These are phyloP conservation scores for Limnephilus marmoratus DNA, from an alignment of 2,888 invertebrate species.

Conservation along the genomic window DNA sequence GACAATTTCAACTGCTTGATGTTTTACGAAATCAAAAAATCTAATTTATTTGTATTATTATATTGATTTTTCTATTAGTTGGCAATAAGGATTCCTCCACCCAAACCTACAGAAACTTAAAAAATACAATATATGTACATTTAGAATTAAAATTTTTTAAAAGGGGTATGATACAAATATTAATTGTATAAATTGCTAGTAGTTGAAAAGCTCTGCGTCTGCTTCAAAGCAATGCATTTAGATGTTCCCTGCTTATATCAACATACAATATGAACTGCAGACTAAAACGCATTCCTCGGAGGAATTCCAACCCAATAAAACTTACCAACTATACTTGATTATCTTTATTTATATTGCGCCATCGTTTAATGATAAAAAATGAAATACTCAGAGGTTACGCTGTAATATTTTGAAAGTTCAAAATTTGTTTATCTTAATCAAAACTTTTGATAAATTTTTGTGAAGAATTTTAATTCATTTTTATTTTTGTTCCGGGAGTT, in stretches of 20 bases:
- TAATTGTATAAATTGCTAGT: not conserved
- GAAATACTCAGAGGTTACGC: not conserved
- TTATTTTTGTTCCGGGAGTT: no score
- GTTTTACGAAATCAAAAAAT: no score
- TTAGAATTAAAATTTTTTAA: not conserved
- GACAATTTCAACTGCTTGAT: no score
- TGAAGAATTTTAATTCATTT: no score
- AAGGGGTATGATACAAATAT: not conserved
- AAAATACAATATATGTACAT: not conserved
- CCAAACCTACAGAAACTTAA: not conserved
- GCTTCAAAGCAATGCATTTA: not conserved
- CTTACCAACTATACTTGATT: not conserved
- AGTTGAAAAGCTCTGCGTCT: constrained; percentile 15
- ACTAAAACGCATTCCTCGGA: not conserved
- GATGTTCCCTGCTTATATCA: not conserved
- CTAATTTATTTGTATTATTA: no score
- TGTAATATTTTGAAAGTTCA: not conserved
- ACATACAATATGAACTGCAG: constrained; percentile 11
- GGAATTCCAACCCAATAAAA: not conserved
- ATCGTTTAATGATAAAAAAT: not conserved
- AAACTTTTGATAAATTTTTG: no score
- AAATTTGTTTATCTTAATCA: not conserved
- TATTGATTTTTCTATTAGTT: no score
- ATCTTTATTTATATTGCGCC: not conserved
- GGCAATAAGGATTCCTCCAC: not conserved